A percentile compares a stretch with the other conserved stretches of the same genome.
These are phyloP conservation scores for Astropecten irregularis DNA, from an alignment of 53 echinoderm and acorn worm species.

Conservation along the genomic window DNA sequence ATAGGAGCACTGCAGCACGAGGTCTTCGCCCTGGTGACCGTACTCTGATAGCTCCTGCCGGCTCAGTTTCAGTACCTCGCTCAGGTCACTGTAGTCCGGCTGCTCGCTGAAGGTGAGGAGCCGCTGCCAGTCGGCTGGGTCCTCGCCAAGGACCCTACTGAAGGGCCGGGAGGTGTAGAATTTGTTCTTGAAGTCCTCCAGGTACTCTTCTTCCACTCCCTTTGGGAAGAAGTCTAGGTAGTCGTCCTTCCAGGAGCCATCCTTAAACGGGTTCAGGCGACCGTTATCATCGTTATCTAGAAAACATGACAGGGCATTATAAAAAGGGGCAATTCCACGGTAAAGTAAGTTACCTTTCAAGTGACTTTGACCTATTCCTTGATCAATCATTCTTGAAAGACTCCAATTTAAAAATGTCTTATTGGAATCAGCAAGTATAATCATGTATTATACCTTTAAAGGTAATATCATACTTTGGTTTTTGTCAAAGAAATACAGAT, in stretches of 20 bases:
- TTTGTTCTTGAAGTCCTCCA: neutral
- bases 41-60: constrained; percentile 1
- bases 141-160: constrained; percentile 41
- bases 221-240: neutral
- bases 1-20: constrained; percentile 52
- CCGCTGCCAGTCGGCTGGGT: constrained; percentile 60
- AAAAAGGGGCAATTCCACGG: too few species aligned
- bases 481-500: too few species aligned
- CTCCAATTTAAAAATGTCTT: too few species aligned
- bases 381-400: too few species aligned
- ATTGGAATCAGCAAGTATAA: too few species aligned
- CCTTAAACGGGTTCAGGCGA: neutral
- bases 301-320: too few species aligned
- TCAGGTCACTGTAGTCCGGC: constrained; percentile 60
- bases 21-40: constrained; percentile 59
- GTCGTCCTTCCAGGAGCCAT: neutral
- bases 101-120: constrained; percentile 57
- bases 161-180: constrained; percentile 28
- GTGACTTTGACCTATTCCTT: too few species aligned
- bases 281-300: too few species aligned
- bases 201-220: neutral
- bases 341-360: too few species aligned
- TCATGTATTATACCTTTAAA: too few species aligned
- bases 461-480: too few species aligned
- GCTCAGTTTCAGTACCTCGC: constrained; percentile 46